Percentiles rank a stretch among this genome's conserved stretches.
Conservation (phyloP, 2,113 vertebrate species). For the Rhinoderma darwinii region DNA sequence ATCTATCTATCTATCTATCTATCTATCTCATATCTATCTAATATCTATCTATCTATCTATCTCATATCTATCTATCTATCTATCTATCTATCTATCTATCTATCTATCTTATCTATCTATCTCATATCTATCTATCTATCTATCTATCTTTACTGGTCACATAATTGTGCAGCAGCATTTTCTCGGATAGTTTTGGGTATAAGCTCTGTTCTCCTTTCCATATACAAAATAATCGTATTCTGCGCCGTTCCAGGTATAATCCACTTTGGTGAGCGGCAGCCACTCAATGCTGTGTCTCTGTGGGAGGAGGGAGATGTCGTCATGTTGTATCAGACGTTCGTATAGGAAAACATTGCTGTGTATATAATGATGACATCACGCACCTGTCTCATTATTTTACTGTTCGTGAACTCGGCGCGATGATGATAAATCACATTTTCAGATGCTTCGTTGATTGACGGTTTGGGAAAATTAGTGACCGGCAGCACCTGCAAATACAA, state of each 20-base stretch:
- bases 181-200: constrained; percentile 71
- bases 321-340: too few species aligned
- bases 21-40: too few species aligned
- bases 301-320: not conserved
- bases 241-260: constrained; percentile 70
- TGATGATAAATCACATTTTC: not conserved
- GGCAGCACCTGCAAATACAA: not conserved
- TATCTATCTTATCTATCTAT: not conserved
- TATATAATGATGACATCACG: not conserved
- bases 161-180: constrained; percentile 45
- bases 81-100: not conserved
- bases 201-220: constrained; percentile 76
- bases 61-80: not conserved
- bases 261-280: constrained; percentile 76
- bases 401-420: too few species aligned
- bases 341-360: too few species aligned
- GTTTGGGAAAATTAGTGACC: not conserved
- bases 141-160: not conserved
- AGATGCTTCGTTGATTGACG: not conserved
- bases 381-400: constrained; percentile 6
- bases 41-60: too few species aligned
- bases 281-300: constrained; percentile 78
- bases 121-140: not conserved
- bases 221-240: constrained; percentile 74
- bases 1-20: too few species aligned